phyloP scores from a whole-genome alignment of 1,140 invertebrate species.

The Meteorus sp. region DNA sequence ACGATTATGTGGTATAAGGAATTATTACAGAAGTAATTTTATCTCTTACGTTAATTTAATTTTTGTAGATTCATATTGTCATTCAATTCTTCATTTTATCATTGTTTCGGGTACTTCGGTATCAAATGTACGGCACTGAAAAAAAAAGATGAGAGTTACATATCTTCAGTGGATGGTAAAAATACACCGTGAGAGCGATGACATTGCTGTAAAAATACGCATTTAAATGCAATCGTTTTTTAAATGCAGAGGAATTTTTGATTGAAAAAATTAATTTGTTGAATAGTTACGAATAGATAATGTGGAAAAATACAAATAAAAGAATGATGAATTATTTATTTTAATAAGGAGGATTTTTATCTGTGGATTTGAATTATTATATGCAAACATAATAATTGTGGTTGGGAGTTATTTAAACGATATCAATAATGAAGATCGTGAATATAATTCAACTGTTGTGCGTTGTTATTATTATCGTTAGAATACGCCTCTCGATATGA shows the following conservation, averaged over 20 bases:
- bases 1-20: neutral
- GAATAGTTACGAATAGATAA: neutral
- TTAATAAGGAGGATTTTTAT: too few relatives aligned
- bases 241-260: conserved; percentile 27
- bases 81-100: neutral
- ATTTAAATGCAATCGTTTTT: conserved; percentile 43
- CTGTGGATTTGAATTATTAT: too few relatives aligned
- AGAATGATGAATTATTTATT: neutral
- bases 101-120: too few relatives aligned
- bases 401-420: too few relatives aligned
- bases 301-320: neutral
- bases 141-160: conserved; percentile 48
- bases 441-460: too few relatives aligned
- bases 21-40: neutral
- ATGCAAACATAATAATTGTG: too few relatives aligned
- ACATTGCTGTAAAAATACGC: conserved; percentile 58
- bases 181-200: conserved; percentile 59
- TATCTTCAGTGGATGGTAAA: conserved; percentile 52
- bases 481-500: conserved; percentile 18
- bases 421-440: too few relatives aligned
- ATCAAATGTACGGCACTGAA: conserved; percentile 15
- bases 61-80: too few relatives aligned
- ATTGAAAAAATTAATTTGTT: neutral
- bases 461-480: conserved; percentile 6
- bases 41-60: neutral